These are phyloP conservation scores for Drosophila cardini DNA, from an alignment of 1,140 invertebrate genomes.

Conservation along the genomic window DNA sequence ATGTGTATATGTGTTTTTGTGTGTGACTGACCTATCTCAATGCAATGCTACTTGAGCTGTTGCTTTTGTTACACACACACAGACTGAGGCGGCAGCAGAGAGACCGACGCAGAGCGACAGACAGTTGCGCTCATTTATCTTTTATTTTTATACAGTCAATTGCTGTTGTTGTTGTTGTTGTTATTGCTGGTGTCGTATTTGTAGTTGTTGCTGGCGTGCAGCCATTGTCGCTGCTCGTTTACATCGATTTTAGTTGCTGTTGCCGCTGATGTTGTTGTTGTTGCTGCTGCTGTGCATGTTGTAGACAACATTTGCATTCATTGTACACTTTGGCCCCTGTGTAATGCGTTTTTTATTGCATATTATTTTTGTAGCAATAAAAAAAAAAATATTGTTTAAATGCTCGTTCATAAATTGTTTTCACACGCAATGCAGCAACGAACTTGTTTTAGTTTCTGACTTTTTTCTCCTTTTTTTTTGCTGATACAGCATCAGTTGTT, in stretches of 20 bases:
- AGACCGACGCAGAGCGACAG: constrained; percentile 36
- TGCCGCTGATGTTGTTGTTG: constrained; percentile 31
- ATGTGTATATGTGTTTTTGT: constrained; percentile 53
- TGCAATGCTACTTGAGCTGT: constrained; percentile 73
- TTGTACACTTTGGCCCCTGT: constrained; percentile 66
- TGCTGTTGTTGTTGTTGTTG: constrained; percentile 48
- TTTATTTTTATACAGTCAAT: constrained; percentile 68
- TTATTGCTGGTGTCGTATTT: constrained; percentile 27
- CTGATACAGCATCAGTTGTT: constrained; percentile 31
- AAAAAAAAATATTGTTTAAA: constrained; percentile 49
- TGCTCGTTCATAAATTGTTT: constrained; percentile 62
- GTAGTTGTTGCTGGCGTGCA: constrained; percentile 44
- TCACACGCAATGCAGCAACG: constrained; percentile 55
- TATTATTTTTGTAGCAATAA: constrained; percentile 43
- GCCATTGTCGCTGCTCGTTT: constrained; percentile 43
- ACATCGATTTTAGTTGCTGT: constrained; percentile 41
- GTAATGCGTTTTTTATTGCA: constrained; percentile 59
- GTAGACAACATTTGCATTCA: constrained; percentile 73
- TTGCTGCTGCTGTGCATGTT: constrained; percentile 21
- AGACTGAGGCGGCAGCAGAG: constrained; percentile 16
- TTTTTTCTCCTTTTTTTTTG: constrained; percentile 8
- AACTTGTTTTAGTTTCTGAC: constrained; percentile 27
- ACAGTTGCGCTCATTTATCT: constrained; percentile 75
- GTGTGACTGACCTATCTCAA: constrained; percentile 84
- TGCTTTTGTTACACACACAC: constrained; percentile 50